Evolutionary conservation across 2,888 invertebrate genomes (phyloP).

Genomic region (Lucinisca nassula): DNA sequence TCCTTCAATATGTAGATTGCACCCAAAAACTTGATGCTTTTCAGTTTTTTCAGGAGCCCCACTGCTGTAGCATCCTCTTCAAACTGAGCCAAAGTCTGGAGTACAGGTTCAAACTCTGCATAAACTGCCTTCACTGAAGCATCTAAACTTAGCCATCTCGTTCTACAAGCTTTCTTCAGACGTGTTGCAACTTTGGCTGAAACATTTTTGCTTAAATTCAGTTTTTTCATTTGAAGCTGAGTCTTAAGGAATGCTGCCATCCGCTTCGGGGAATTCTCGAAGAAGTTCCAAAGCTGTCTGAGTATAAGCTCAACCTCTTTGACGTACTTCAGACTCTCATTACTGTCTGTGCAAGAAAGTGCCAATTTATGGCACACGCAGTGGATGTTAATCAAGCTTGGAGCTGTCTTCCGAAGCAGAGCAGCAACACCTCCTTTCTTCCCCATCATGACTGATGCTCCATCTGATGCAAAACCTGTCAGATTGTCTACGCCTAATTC

Average conservation of each 20-base stretch:
- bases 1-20: slow-evolving; percentile 53
- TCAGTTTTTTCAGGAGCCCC: slow-evolving; percentile 48
- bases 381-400: slow-evolving; percentile 31
- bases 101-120: slow-evolving; percentile 23
- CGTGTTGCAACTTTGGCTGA: slow-evolving; percentile 26
- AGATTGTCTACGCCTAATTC: background rate
- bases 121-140: slow-evolving; percentile 29
- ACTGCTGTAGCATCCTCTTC: slow-evolving; percentile 38
- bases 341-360: slow-evolving; percentile 39
- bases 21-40: slow-evolving; percentile 50
- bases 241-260: slow-evolving; percentile 42
- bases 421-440: slow-evolving; percentile 19
- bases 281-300: slow-evolving; percentile 41
- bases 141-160: slow-evolving; percentile 51
- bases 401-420: background rate
- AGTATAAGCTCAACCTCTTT: slow-evolving; percentile 44
- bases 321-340: slow-evolving; percentile 26
- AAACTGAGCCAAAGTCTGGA: slow-evolving; percentile 16
- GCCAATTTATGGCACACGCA: slow-evolving; percentile 51
- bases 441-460: slow-evolving; percentile 45
- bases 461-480: slow-evolving; percentile 35
- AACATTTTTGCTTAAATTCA: background rate
- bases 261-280: slow-evolving; percentile 57
- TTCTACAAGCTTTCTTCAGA: slow-evolving; percentile 51
- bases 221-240: slow-evolving; percentile 11